phyloP scores from a whole-genome alignment of 2,113 vertebrate genomes.

The Eidolon helvum region DNA sequence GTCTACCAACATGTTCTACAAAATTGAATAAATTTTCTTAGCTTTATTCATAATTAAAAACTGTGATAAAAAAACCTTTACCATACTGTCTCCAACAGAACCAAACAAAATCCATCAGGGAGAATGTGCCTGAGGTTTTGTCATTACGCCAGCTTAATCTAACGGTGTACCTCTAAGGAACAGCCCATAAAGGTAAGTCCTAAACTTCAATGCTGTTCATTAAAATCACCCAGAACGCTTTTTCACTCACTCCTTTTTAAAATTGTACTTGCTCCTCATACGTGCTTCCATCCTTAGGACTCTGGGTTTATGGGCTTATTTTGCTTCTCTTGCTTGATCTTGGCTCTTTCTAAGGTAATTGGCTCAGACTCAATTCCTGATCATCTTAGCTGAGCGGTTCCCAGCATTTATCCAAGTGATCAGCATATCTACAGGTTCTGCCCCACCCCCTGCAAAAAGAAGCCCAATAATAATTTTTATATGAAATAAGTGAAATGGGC shows the following conservation, averaged over 20 bases:
- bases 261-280: neutral
- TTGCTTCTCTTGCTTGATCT: neutral
- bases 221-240: neutral
- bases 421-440: neutral
- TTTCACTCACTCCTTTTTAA: neutral
- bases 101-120: neutral
- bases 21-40: neutral
- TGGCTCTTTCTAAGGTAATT: neutral
- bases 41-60: constrained; percentile 12
- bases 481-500: neutral
- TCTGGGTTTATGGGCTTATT: neutral
- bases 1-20: neutral
- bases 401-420: neutral
- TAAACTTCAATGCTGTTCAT: neutral
- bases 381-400: neutral
- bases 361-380: neutral
- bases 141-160: neutral
- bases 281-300: neutral
- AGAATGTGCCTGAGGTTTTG: neutral
- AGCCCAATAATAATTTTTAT: neutral
- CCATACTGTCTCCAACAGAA: neutral
- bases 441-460: neutral
- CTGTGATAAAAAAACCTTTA: neutral
- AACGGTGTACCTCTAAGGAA: neutral
- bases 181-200: neutral